Conservation (phyloP, 2,797 vertebrate species). For the Stomatorhinus walkeri region DNA sequence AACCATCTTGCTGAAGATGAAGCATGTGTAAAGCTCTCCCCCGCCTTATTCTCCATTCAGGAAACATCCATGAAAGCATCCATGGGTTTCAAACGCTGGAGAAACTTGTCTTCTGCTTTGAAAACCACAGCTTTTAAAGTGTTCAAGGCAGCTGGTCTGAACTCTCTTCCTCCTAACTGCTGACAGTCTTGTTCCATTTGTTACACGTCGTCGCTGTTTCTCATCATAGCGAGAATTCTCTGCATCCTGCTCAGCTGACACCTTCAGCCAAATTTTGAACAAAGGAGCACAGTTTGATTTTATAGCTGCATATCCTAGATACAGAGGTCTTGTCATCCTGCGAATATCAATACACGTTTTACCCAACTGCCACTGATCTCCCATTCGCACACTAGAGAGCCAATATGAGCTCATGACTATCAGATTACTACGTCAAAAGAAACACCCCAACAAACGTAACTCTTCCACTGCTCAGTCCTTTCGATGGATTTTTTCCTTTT, state of each 20-base stretch:
- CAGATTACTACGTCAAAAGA: not conserved
- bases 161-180: slow-evolving; percentile 6
- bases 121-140: not conserved
- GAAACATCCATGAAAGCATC: not conserved
- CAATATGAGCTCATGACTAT: not conserved
- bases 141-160: not conserved
- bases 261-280: slow-evolving; percentile 15
- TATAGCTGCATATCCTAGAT: not conserved
- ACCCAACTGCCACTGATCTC: not conserved
- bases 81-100: not conserved
- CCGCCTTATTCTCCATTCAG: too few relatives aligned
- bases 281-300: slow-evolving; percentile 13
- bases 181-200: slow-evolving; percentile 22
- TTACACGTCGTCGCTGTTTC: not conserved
- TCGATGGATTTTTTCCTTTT: not conserved
- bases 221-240: not conserved
- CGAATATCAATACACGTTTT: not conserved
- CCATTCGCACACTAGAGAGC: not conserved
- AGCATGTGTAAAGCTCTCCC: not conserved
- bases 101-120: not conserved
- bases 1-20: not conserved
- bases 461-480: not conserved
- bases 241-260: not conserved
- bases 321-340: not conserved
- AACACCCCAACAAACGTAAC: not conserved